A percentile compares a stretch with the other conserved stretches of the same genome.
These are phyloP conservation scores for Electrona antarctica DNA, from an alignment of 2,113 vertebrate genomes.

Conservation along the genomic window DNA sequence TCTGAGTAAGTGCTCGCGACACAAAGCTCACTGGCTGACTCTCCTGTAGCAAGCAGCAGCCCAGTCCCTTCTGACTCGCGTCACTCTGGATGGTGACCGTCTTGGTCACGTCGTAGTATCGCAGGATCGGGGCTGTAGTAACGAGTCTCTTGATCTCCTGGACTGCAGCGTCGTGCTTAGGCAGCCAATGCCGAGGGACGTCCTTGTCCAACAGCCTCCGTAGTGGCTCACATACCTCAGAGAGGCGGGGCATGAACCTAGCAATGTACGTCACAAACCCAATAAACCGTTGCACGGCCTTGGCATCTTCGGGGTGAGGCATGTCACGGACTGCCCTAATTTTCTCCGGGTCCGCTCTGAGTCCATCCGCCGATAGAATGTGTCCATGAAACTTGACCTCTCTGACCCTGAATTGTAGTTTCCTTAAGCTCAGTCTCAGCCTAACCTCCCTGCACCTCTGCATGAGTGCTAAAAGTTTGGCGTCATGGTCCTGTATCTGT, in stretches of 20 bases:
- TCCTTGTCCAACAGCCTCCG: neutral
- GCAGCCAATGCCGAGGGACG: conserved; percentile 34
- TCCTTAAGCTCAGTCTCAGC: conserved; percentile 22
- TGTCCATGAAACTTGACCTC: conserved; percentile 24
- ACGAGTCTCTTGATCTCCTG: conserved; percentile 35
- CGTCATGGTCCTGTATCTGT: conserved; percentile 1
- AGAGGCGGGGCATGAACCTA: conserved; percentile 31
- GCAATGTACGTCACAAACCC: conserved; percentile 44
- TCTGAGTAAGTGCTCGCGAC: conserved; percentile 23
- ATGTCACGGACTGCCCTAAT: conserved; percentile 13
- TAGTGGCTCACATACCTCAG: conserved; percentile 42
- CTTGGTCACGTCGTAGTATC: no score
- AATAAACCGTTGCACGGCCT: conserved; percentile 24
- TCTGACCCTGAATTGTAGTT: conserved; percentile 21
- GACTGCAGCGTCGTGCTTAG: neutral
- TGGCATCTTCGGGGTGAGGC: conserved; percentile 8
- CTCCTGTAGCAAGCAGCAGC: conserved; percentile 28
- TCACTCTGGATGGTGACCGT: conserved; percentile 32
- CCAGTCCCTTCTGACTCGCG: conserved; percentile 24
- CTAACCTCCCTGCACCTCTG: conserved; percentile 1
- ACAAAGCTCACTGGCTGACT: conserved; percentile 23
- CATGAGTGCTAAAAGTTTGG: neutral
- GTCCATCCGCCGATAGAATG: conserved; percentile 10
- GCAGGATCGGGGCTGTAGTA: conserved; percentile 5
- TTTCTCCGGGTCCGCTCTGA: conserved; percentile 24